Evolutionary conservation across 2,113 vertebrate genomes (phyloP), one percentile per base, ranked within the genome.

Genomic region (Erinaceus europaeus): DNA sequence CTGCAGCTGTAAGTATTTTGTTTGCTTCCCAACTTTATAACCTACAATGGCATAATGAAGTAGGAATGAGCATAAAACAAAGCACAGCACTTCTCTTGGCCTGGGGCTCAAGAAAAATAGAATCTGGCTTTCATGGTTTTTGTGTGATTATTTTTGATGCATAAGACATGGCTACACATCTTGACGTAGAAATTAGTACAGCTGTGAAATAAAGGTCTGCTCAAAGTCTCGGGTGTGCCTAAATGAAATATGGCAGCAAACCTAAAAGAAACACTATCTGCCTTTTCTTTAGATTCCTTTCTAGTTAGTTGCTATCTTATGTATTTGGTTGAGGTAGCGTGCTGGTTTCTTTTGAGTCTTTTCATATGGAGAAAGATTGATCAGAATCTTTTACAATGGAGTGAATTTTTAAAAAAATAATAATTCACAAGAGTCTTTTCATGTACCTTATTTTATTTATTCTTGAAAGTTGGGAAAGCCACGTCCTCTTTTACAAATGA

Each of bases 1-100:
- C 99, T 84, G 99, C 99, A 93, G 98, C 99, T 77, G 99, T 99
- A 96, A 98, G 98, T 97, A 53, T 84, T 84, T 65, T 83, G 61
- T 72, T 74, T 75, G 59, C 64, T 88, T 61, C 32, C 65, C 78
- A 44, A 11, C 55, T 3, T 9, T 78, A 65, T 90, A 89, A 82
- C 94, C 61, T 88, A 44, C 78, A 57, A 76, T 83, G 87, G 83
- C 83, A 74, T 86, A 91, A 83, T 78, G 74, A 84, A 68, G 81
- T 65, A 88, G 86, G 90, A 92, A 84, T 84, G 89, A 89, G 69
- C 86, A 79, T 61, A 75, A 86, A 86, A 84, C 77, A 71, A 71
- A 91, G 81, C 71, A 27, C 65, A 65, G 78, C 71, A 82, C 89
- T 82, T 71, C 89, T 67, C 59, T 86, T 91, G 90, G 74, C 92